Conservation (phyloP, 2,797 vertebrate genomes). For the Spondyliosoma cantharus region DNA sequence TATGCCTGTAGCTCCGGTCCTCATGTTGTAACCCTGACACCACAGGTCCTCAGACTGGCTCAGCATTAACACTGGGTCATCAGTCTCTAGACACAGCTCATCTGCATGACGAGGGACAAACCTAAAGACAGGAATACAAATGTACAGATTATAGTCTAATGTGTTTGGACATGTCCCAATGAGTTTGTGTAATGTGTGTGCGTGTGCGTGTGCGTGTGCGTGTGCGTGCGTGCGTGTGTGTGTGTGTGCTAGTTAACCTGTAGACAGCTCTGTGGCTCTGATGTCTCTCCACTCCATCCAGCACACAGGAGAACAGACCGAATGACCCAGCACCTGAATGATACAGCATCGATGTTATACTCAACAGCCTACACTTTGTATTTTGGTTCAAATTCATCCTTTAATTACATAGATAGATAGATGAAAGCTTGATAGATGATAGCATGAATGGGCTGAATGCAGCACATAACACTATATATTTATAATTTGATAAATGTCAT, state of each 20-base stretch:
- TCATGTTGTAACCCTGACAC: conserved; percentile 98
- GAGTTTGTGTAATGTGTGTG: not conserved
- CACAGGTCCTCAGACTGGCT: conserved; percentile 94
- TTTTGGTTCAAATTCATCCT: not conserved
- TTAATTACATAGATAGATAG: too few species aligned
- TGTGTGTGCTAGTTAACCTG: conserved; percentile 83
- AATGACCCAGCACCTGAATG: conserved; percentile 92
- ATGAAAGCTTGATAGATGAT: too few species aligned
- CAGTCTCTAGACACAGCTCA: conserved; percentile 92
- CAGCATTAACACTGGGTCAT: conserved; percentile 93
- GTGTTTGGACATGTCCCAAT: not conserved
- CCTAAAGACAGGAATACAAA: conserved; percentile 73
- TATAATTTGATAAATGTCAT: not conserved
- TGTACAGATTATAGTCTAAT: not conserved
- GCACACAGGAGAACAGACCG: conserved; percentile 93
- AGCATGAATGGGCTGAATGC: not conserved
- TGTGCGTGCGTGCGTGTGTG: not conserved
- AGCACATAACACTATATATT: not conserved
- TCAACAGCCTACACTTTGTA: not conserved
- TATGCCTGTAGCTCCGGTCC: conserved; percentile 91
- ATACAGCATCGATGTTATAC: conserved; percentile 29
- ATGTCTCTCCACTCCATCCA: conserved; percentile 93
- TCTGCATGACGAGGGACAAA: conserved; percentile 96
- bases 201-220: too few species aligned
- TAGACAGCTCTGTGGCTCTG: conserved; percentile 96